These are phyloP conservation scores for Julus scandinavius DNA, from an alignment of 2,888 invertebrate species.

Conservation along the genomic window DNA sequence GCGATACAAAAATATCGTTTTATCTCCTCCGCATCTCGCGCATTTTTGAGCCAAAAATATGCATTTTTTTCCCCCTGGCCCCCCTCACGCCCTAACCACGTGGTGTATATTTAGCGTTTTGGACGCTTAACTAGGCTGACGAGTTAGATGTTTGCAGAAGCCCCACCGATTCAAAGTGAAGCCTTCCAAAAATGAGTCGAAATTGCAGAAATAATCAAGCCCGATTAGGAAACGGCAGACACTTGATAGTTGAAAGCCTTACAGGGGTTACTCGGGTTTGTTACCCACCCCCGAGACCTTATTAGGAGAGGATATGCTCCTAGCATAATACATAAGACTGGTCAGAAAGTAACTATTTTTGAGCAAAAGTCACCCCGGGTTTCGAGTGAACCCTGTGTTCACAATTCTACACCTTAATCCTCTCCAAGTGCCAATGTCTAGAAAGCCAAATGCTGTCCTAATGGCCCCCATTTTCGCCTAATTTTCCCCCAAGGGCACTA, in stretches of 20 bases:
- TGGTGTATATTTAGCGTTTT: slow-evolving; percentile 7
- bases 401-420: background rate
- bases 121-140: background rate
- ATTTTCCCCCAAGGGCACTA: slow-evolving; percentile 14
- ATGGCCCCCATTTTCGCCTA: slow-evolving; percentile 33
- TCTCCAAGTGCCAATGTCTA: background rate
- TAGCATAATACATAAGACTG: no score
- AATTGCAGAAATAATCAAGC: background rate
- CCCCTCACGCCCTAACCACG: slow-evolving; percentile 11
- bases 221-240: slow-evolving; percentile 14
- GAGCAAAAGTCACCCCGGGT: background rate
- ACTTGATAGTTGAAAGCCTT: slow-evolving; percentile 26
- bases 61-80: background rate
- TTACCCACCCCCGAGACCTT: no score
- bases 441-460: background rate
- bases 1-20: background rate
- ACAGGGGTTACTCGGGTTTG: background rate
- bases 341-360: background rate
- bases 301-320: no score
- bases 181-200: background rate
- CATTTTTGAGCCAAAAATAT: background rate
- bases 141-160: background rate
- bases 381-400: background rate
- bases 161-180: background rate
- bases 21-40: background rate